A percentile compares a stretch with the other conserved stretches of the same genome.
Conservation (phyloP, 1,140 invertebrate species). For the Delia radicum region DNA sequence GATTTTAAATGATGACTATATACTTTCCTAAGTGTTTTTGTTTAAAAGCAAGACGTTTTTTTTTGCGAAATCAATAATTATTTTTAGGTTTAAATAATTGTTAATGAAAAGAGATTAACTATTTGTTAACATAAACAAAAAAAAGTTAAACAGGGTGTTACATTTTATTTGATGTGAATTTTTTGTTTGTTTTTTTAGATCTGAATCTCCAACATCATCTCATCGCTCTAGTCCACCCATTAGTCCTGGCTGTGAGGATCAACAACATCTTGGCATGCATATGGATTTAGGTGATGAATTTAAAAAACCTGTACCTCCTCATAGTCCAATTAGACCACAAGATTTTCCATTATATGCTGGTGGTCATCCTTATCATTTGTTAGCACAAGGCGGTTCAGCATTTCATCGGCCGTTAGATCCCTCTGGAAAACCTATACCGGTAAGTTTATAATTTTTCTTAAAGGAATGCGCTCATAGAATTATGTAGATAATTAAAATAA, state of each 20-base stretch:
- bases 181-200: slow-evolving; percentile 36
- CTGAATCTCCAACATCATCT: slow-evolving; percentile 54
- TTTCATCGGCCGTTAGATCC: slow-evolving; percentile 53
- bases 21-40: not conserved
- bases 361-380: slow-evolving; percentile 53
- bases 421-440: slow-evolving; percentile 53
- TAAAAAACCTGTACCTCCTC: slow-evolving; percentile 52
- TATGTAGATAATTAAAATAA: too few species aligned
- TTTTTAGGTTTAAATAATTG: not conserved
- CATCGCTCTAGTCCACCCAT: slow-evolving; percentile 55
- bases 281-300: slow-evolving; percentile 52
- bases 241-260: slow-evolving; percentile 54
- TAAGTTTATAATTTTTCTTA: slow-evolving; percentile 27
- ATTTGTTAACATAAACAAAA: too few species aligned
- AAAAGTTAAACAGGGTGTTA: too few species aligned
- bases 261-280: slow-evolving; percentile 47
- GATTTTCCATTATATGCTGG: slow-evolving; percentile 54
- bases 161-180: not conserved
- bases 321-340: slow-evolving; percentile 50
- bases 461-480: too few species aligned
- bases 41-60: not conserved
- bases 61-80: too few species aligned
- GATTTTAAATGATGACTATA: slow-evolving; percentile 1
- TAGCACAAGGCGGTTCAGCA: slow-evolving; percentile 50
- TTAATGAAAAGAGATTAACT: too few species aligned